Conservation (phyloP, 2,113 vertebrate genomes). For the Clarias magur region DNA sequence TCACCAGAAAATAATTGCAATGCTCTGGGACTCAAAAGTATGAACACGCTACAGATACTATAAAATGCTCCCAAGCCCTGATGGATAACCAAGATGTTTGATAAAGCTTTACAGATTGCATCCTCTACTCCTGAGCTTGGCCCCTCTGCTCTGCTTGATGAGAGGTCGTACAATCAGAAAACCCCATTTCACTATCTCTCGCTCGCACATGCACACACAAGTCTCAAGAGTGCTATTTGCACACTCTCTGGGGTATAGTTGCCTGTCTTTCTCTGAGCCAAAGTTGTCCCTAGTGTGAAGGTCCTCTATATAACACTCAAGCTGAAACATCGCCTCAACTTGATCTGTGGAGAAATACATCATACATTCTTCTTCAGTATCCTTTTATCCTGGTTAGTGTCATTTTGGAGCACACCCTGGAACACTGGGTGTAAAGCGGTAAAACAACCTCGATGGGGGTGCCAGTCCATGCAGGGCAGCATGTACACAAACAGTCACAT, state of each 20-base stretch:
- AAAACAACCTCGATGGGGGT: neutral
- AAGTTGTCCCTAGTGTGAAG: slow-evolving; percentile 32
- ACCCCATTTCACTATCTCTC: slow-evolving; percentile 6
- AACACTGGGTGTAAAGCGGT: neutral
- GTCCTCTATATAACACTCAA: slow-evolving; percentile 16
- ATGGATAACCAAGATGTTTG: neutral
- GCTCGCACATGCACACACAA: neutral
- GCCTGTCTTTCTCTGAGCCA: slow-evolving; percentile 20
- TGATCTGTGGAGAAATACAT: neutral
- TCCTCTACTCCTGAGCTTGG: slow-evolving; percentile 27
- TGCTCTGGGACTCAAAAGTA: neutral
- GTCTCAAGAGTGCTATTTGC: slow-evolving; percentile 48
- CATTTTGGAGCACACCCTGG: neutral
- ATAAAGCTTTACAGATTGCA: neutral
- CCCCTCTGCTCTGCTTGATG: slow-evolving; percentile 26
- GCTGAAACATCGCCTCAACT: neutral
- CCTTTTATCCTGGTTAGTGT: neutral
- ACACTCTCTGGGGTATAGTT: slow-evolving; percentile 31
- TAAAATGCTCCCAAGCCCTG: neutral
- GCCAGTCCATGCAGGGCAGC: neutral
- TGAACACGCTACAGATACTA: neutral
- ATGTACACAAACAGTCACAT: neutral
- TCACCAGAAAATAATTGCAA: neutral
- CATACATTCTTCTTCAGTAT: neutral
- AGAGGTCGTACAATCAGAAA: slow-evolving; percentile 22